Evolutionary conservation across 2,797 vertebrate genomes (phyloP).

Genomic region (Oreonectes daqikongensis): DNA sequence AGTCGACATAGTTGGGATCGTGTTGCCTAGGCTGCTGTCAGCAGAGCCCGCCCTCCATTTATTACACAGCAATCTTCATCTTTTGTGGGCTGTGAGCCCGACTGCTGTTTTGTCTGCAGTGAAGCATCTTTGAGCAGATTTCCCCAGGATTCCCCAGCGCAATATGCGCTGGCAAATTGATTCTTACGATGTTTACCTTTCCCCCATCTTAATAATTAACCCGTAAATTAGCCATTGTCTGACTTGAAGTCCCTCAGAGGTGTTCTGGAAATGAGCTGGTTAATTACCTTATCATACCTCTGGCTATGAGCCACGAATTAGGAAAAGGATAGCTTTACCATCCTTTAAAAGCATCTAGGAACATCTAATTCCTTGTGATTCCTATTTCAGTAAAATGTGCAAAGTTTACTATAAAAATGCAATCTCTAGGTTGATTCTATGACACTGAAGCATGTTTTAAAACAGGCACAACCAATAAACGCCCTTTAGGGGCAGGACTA

Average conservation of each 20-base stretch:
- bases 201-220: constrained; percentile 79
- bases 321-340: constrained; percentile 55
- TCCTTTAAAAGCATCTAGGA: constrained; percentile 26
- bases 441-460: too few species aligned
- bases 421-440: not conserved
- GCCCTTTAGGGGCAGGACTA: too few species aligned
- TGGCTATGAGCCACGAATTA: constrained; percentile 74
- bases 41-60: constrained; percentile 38
- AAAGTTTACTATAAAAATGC: not conserved
- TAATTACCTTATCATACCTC: constrained; percentile 83
- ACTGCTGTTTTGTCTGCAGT: constrained; percentile 68
- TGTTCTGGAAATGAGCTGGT: constrained; percentile 79
- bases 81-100: constrained; percentile 29
- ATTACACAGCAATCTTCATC: constrained; percentile 41
- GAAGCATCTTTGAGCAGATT: constrained; percentile 66
- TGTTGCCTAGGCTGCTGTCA: constrained; percentile 43
- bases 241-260: constrained; percentile 76
- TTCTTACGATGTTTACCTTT: constrained; percentile 78
- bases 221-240: constrained; percentile 77
- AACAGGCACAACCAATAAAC: too few species aligned
- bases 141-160: constrained; percentile 55
- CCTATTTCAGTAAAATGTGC: too few species aligned
- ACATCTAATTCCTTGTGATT: not conserved
- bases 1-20: constrained; percentile 47
- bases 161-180: constrained; percentile 68